phyloP scores from a whole-genome alignment of 2,888 invertebrate genomes.

The Cantharis rustica region DNA sequence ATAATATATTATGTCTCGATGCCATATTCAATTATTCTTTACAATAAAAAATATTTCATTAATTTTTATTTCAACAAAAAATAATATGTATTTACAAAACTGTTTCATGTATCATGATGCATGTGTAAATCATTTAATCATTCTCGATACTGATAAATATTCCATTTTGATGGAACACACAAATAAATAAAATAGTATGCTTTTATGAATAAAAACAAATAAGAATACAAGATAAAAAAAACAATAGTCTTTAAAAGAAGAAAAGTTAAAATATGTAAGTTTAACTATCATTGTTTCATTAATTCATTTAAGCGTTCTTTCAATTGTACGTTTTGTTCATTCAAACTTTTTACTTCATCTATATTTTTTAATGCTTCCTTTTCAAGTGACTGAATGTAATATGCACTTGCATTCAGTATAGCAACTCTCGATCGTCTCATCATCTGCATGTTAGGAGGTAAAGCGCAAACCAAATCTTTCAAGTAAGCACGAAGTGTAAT shows the following conservation, averaged over 20 bases:
- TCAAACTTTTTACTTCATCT: not conserved
- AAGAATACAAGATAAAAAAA: no score
- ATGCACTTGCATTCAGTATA: not conserved
- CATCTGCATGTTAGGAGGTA: not conserved
- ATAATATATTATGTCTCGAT: no score
- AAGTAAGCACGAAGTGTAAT: not conserved
- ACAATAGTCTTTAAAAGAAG: not conserved
- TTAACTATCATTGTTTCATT: not conserved
- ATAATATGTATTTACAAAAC: no score
- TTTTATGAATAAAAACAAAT: not conserved
- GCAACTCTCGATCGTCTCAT: not conserved
- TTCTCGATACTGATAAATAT: not conserved
- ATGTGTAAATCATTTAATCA: no score
- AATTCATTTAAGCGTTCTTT: not conserved
- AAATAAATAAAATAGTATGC: not conserved
- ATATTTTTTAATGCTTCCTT: not conserved
- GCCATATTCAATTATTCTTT: no score
- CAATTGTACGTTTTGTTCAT: not conserved
- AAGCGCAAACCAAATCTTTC: not conserved
- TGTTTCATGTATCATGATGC: no score
- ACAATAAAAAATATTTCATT: no score
- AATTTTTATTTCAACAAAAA: no score
- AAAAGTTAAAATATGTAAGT: not conserved
- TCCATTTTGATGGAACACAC: not conserved
- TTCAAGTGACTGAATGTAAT: not conserved